Percentiles rank a stretch among this genome's conserved stretches.
phyloP scores from a whole-genome alignment of 1,140 invertebrate species.

The Wasmannia auropunctata region DNA sequence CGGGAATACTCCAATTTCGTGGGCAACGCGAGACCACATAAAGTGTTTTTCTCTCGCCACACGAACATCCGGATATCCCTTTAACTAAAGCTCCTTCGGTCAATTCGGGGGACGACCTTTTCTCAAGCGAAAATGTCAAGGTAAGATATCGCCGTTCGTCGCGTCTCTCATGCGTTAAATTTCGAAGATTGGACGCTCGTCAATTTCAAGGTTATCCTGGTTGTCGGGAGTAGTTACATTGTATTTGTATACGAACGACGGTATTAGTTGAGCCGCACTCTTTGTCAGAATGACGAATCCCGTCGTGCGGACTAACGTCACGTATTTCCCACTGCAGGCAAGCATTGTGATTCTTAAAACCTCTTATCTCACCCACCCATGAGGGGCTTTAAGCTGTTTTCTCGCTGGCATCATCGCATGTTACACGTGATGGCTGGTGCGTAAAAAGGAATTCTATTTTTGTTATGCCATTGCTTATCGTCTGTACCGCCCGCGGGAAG shows the following conservation, averaged over 20 bases:
- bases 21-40: neutral
- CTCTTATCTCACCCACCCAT: constrained; percentile 38
- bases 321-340: constrained; percentile 1
- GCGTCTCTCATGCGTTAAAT: neutral
- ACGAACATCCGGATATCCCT: neutral
- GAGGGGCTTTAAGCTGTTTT: constrained; percentile 11
- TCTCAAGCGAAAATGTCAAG: neutral
- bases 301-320: neutral
- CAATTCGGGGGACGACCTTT: neutral
- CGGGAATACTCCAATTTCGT: constrained; percentile 21
- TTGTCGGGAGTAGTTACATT: neutral
- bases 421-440: neutral
- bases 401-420: constrained; percentile 3
- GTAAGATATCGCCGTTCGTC: neutral
- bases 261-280: neutral
- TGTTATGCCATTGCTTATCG: neutral
- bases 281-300: constrained; percentile 7
- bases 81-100: neutral
- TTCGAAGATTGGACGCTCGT: neutral
- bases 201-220: neutral
- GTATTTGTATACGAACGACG: neutral
- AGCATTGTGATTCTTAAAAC: constrained; percentile 13
- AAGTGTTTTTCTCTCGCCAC: neutral
- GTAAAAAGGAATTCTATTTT: constrained; percentile 15
- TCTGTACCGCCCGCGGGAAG: neutral